Base-by-base conservation (phyloP, 2,113 vertebrate genomes). In the Vombatus ursinus region DNA sequence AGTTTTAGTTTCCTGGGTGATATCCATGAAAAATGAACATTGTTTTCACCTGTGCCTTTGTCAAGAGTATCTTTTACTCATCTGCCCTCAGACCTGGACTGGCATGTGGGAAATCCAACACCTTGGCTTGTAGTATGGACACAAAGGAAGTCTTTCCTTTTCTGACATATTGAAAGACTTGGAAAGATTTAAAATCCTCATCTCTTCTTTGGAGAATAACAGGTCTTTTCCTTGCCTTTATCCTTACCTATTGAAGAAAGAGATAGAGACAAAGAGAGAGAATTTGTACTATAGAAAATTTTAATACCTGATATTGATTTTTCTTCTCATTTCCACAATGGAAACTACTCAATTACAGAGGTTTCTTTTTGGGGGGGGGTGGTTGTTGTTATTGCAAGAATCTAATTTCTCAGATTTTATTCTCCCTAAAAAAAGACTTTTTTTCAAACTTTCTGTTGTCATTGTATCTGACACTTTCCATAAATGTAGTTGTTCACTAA, bases 371-470 rank as follows among this genome's bases (percentile, higher is more conserved):
- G 16, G 5, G 37, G 37, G 37, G 14, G 14, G 7, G 8, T n/a
- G 68, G 4, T n/a, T 37, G 12, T 84, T 44, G 19, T 44, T 84
- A 84, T 44, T 84, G 16, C 68, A 84, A 84, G 68, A 84, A 44
- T 84, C n/a, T 44, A 84, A 84, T 44, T 84, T 84, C 68, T 44
- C 68, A 57, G 68, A n/a, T n/a, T 96, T 68, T 97, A 11, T 68
- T 91, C 52, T 93, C 90, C 84, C 2, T 90, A 25, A 96, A 90
- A n/a, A 47, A 10, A 90, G 16, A 47, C 8, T 54, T 47, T 77
- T 25, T 12, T 50, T 96, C 61, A 49, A 68, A 61, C 5, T 23
- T 44, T 84, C n/a, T 84, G 6, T 44, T 57, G 24, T 49, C 37
- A 89, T n/a, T 3, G 5, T 50, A 90, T 31, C 93, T 92, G 92